A percentile compares a stretch with the other conserved stretches of the same genome.
Evolutionary conservation across 2,888 invertebrate genomes (phyloP).

Genomic region (Drosophila parthenogenetica): DNA sequence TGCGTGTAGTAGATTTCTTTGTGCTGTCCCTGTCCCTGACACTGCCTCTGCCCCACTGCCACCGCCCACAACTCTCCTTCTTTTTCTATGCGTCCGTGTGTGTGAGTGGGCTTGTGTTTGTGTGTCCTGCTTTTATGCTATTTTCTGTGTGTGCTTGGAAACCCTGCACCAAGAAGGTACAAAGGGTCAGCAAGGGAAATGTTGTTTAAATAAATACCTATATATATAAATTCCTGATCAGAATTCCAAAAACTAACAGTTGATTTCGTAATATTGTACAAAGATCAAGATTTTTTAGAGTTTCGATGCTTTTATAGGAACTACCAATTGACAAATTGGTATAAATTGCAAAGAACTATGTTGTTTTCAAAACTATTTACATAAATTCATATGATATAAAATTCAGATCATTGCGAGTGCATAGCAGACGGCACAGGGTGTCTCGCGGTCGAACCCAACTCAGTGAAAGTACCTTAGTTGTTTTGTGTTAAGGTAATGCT

Average conservation of each 20-base stretch:
- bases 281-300: too few species aligned
- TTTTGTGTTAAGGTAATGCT: constrained; percentile 59
- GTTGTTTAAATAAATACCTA: too few species aligned
- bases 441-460: neutral
- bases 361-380: too few species aligned
- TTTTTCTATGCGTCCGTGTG: constrained; percentile 16
- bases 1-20: constrained; percentile 80
- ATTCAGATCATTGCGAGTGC: too few species aligned
- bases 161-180: neutral
- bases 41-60: constrained; percentile 20
- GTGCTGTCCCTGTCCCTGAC: constrained; percentile 45
- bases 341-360: too few species aligned
- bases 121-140: constrained; percentile 25
- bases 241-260: too few species aligned
- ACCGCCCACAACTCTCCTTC: neutral
- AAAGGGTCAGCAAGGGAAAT: neutral
- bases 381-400: too few species aligned
- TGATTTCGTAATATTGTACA: too few species aligned
- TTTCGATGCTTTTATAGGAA: too few species aligned
- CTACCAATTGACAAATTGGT: too few species aligned
- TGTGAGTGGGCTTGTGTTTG: constrained; percentile 10
- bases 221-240: too few species aligned
- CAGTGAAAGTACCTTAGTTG: constrained; percentile 6
- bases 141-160: constrained; percentile 35
- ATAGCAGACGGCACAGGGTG: neutral